Evolutionary conservation across 1,140 invertebrate species (phyloP), one percentile per base, ranked within the genome.

Genomic region (Drosophila ercepeae): DNA sequence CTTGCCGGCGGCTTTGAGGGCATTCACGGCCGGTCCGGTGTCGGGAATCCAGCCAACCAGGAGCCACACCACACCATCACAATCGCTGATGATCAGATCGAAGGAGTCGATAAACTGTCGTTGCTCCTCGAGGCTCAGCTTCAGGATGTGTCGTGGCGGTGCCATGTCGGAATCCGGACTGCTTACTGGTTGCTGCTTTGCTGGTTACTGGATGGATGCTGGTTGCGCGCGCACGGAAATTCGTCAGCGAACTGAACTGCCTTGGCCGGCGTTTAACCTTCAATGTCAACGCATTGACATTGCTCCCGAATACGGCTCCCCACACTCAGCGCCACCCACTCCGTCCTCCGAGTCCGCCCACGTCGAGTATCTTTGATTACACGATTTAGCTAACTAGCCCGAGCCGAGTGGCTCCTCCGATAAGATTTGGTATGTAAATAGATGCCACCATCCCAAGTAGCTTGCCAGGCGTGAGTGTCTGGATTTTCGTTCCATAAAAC

Each of bases 1-100:
- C 86, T 97, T 97, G 0, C 95, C 95, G 57, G 94, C 75, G 4
- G 92, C 75, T 55, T 93, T 92, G 2, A 96, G 92, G 23, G 91
- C 89, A 34, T 92, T 91, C 7, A 95, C 89, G 34, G 93, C 92
- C 11, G 93, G 91, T 0, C 93, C 90, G 2, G 93, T 91, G 1
- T 93, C 93, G 5, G 92, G 90, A 6, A 95, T 91, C 8, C 93
- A 91, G 0, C 81, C 81, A 1, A 75, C 79, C 2, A 89, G 59
- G 16, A 89, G 29, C 84, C 84, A 89, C 0, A 89, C 65, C 2
- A 89, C 88, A 2, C 88, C 88, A 73, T 90, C 88, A 25, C 89
- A 90, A 16, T 90, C 89, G 18, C 60, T 83, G 23, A 90, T 70
- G 18, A 90, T 29, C 39, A 71, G 13, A 52, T 89, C 88, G 14